Conservation (phyloP, 2,113 vertebrate genomes). For the Myotis lucifugus region DNA sequence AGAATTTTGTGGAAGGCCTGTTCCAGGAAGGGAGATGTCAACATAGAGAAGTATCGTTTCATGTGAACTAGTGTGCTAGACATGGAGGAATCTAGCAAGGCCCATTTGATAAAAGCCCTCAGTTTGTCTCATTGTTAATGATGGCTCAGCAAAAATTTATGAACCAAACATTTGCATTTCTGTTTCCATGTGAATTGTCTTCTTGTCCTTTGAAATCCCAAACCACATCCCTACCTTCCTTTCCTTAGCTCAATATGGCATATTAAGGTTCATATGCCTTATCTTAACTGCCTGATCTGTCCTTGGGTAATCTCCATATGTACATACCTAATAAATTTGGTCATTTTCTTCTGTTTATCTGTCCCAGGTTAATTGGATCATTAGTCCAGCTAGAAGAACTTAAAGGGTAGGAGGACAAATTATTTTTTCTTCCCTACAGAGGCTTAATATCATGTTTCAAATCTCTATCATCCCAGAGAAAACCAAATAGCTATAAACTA, state of each 20-base stretch:
- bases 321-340: background rate
- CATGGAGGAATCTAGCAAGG: background rate
- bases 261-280: no score
- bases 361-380: background rate
- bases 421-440: background rate
- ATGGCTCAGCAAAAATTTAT: background rate
- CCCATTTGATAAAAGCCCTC: background rate
- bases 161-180: background rate
- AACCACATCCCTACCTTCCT: background rate
- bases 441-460: background rate
- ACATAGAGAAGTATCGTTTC: background rate
- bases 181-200: background rate
- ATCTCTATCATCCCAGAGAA: constrained; percentile 27
- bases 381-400: background rate
- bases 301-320: background rate
- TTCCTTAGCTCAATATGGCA: background rate
- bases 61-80: background rate
- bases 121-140: background rate
- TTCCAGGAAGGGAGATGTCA: no score
- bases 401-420: background rate
- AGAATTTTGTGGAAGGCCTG: background rate
- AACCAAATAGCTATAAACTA: background rate
- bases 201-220: background rate
- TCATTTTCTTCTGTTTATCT: background rate
- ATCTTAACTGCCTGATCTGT: no score